phyloP scores from a whole-genome alignment of 1,140 invertebrate species.

The Aphelinus atriplicis region DNA sequence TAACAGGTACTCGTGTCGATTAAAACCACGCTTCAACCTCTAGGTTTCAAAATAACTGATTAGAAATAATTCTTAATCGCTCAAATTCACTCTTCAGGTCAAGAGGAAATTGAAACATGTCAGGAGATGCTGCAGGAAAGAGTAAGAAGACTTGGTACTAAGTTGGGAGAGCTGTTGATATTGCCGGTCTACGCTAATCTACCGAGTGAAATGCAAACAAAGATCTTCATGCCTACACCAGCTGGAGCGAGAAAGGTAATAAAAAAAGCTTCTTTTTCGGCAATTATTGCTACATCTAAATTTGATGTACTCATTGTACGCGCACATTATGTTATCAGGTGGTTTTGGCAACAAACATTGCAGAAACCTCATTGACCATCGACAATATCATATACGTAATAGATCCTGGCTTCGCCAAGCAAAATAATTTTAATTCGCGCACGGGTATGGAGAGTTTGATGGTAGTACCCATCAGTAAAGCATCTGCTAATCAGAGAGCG shows the following conservation, averaged over 20 bases:
- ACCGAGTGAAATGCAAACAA: conserved; percentile 98
- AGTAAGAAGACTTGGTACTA: conserved; percentile 88
- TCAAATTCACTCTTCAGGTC: conserved; percentile 51
- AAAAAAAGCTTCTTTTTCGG: neutral
- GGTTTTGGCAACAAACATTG: conserved; percentile 98
- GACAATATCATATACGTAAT: conserved; percentile 99
- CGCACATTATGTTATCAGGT: conserved; percentile 67
- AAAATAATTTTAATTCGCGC: conserved; percentile 98
- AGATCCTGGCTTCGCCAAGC: conserved; percentile 98
- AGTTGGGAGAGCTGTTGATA: conserved; percentile 93
- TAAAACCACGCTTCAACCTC: neutral
- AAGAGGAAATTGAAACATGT: conserved; percentile 96
- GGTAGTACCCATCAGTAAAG: conserved; percentile 98
- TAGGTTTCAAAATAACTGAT: too few relatives aligned
- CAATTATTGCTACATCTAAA: neutral
- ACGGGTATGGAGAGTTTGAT: conserved; percentile 98
- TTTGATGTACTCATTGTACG: neutral
- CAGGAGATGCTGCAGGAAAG: conserved; percentile 93
- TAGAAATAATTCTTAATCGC: too few relatives aligned
- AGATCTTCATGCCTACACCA: conserved; percentile 97
- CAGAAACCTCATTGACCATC: conserved; percentile 98
- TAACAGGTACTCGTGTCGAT: conserved; percentile 76
- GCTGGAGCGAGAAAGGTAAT: conserved; percentile 88
- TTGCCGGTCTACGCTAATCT: conserved; percentile 98
- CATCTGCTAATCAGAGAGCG: conserved; percentile 93